Base-by-base conservation (phyloP, 2,888 invertebrate species). In the Eumerus sabulonum region DNA sequence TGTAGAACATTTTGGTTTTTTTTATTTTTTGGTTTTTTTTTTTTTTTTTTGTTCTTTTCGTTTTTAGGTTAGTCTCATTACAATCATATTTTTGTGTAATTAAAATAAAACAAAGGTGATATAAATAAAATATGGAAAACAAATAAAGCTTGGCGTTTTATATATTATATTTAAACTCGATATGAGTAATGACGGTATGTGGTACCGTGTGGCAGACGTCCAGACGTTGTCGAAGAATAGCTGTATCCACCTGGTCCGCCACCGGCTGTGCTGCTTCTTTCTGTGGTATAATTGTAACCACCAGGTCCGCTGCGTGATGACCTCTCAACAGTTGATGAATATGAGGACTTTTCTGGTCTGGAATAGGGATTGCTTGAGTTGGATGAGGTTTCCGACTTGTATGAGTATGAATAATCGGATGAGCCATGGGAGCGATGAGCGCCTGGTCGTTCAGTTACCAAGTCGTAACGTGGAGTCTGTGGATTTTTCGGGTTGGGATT, bases 391-490 rank as follows among this genome's bases (percentile, higher is more conserved):
- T 88, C 88, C 88, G 93, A 92, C 88, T 91, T 90, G 91, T 95
- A 95, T 83, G 94, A 93, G 91, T 95, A 95, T 85, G 94, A 94
- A 92, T 95, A 96, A 91, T 95, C 94, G 91, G 94, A 92, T 89
- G 95, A 94, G 84, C 93, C 93, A 88, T 92, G 92, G 72, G 92
- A 91, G 85, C 92, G 91, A 86, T 91, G 90, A 70, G 86, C 84
- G 86, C 93, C 91, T 81, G 93, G 93, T 85, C 93, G 92, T 88
- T 95, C 94, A 90, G 93, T 93, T 89, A 95, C 94, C 90, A 95
- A 93, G 91, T 95, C 95, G 92, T 95, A 94, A 90, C 96, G 94
- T 86, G 96, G 95, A 91, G 93, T 95, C 96, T 96, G 92, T 90
- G 40, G 40, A 40, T 40, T 40, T 11, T 40, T 40, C 11, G 40